A percentile compares a stretch with the other conserved stretches of the same genome.
These are phyloP conservation scores for Lapara coniferarum DNA, from an alignment of 2,888 invertebrate species.

Conservation along the genomic window DNA sequence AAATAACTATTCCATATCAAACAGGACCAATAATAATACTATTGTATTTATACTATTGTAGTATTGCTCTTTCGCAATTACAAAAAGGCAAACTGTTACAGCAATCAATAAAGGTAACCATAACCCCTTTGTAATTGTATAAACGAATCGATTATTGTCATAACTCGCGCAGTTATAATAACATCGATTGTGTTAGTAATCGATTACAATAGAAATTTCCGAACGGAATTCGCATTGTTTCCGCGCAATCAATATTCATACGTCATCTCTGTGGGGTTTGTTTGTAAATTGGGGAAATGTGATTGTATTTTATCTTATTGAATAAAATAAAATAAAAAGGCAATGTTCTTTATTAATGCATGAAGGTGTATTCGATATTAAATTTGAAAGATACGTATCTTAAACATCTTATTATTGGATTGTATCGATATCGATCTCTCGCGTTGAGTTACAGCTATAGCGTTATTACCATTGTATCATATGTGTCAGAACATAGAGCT, in stretches of 20 bases:
- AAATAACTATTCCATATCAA: neutral
- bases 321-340: neutral
- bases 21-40: neutral
- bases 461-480: conserved; percentile 29
- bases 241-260: conserved; percentile 19
- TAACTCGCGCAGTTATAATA: conserved; percentile 10
- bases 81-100: conserved; percentile 10
- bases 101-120: neutral
- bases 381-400: conserved; percentile 38
- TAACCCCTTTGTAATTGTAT: conserved; percentile 13
- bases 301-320: neutral
- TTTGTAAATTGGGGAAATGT: conserved; percentile 1
- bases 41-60: neutral
- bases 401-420: conserved; percentile 45
- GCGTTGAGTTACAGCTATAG: conserved; percentile 36
- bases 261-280: conserved; percentile 30
- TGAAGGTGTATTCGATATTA: neutral
- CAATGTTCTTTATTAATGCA: neutral
- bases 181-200: conserved; percentile 24
- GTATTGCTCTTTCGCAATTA: neutral
- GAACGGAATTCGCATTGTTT: conserved; percentile 19
- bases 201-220: conserved; percentile 20
- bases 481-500: conserved; percentile 33
- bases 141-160: conserved; percentile 2
- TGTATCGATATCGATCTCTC: conserved; percentile 53